Evolutionary conservation across 1,140 invertebrate species (phyloP), one percentile per base, ranked within the genome.

Genomic region (Limonius californicus): DNA sequence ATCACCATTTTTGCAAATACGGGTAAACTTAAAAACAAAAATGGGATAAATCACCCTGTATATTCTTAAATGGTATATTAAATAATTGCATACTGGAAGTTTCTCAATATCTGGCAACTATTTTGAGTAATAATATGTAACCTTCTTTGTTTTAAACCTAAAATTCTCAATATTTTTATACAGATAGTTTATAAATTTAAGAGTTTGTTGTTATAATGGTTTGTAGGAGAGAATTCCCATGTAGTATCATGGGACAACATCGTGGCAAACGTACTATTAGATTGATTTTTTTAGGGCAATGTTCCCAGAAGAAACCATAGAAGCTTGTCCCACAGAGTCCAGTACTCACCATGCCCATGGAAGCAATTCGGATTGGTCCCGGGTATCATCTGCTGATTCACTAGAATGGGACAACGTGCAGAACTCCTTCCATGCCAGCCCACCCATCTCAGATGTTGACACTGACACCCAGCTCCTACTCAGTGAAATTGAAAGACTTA

Each of bases 401-500:
- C 75, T 83, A 59, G 81, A 83, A 72, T 83, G 82, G 82, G 82
- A 83, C 72, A 80, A 78, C 12, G 78, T 81, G 1, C 80, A 81
- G 62, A 75, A 70, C 45, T 71, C 71, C 0, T 67, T 75, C 23
- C 72, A 74, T 50, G 59, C 62, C 12, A 71, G 66, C 65, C 70
- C 71, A 8, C 69, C 65, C 9, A 53, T 65, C 2, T 75, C 76
- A 2, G 79, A 81, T 63, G 69, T 81, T 18, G 80, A 82, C 65
- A 69, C 77, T 7, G 82, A 82, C 61, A 82, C 82, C 60, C 80
- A 82, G 63, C 76, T 79, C 65, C 68, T 83, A 57, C 66, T 83
- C 45, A 78, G 75, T 39, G 81, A 82, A 71, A 83, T 83, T 64
- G 81, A 83, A 69, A 73, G 78, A 72, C 72, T 82, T 23, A 82